Conservation (phyloP, 1,140 invertebrate genomes). For the Dendroctonus valens region DNA sequence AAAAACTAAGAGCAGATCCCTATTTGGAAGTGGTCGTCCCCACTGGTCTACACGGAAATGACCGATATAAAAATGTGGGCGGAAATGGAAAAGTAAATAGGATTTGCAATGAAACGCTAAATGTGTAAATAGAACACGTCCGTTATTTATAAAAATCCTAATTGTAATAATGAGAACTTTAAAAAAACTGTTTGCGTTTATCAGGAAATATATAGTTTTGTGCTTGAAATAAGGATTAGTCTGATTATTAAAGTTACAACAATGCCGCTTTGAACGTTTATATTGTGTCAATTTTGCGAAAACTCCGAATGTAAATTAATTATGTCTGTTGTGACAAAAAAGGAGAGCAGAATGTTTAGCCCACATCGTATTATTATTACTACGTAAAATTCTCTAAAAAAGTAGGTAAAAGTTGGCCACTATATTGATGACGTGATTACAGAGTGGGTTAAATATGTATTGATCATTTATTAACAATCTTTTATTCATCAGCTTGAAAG, state of each 20-base stretch:
- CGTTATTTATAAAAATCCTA: no score
- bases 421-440: slow-evolving; percentile 13
- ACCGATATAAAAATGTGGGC: slow-evolving; percentile 30
- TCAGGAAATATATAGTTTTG: no score
- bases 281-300: not conserved
- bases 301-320: not conserved
- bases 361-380: slow-evolving; percentile 13
- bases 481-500: no score
- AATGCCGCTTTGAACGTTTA: no score
- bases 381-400: slow-evolving; percentile 12
- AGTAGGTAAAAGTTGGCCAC: slow-evolving; percentile 10
- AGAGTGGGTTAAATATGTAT: slow-evolving; percentile 15
- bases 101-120: slow-evolving; percentile 3
- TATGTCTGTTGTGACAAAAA: slow-evolving; percentile 14
- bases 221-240: no score
- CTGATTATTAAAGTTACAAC: no score
- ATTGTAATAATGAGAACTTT: no score
- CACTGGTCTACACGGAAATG: slow-evolving; percentile 24
- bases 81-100: slow-evolving; percentile 18
- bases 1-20: slow-evolving; percentile 12
- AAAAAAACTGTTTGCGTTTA: no score
- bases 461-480: no score
- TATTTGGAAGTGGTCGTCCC: slow-evolving; percentile 34
- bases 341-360: slow-evolving; percentile 20
- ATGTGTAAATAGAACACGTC: no score